phyloP scores from a whole-genome alignment of 2,113 vertebrate genomes.

The Malurus elegans region DNA sequence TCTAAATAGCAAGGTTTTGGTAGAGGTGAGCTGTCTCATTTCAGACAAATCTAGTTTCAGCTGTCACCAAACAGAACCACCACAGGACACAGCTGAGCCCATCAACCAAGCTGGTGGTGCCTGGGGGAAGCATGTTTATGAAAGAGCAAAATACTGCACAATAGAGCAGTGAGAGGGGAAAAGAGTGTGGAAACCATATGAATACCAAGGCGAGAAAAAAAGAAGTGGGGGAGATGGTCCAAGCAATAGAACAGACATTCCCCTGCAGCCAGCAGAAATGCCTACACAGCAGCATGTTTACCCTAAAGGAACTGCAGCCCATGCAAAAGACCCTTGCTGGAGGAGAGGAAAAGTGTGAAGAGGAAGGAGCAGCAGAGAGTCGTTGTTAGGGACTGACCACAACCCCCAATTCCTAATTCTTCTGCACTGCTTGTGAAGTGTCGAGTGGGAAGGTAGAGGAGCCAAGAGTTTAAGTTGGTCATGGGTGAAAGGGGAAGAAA shows the following conservation, averaged over 20 bases:
- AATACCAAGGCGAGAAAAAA: background rate
- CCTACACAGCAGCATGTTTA: background rate
- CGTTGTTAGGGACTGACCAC: background rate
- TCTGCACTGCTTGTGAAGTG: rapidly evolving
- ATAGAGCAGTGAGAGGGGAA: background rate
- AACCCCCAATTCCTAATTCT: too few species aligned
- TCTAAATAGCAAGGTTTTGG: background rate
- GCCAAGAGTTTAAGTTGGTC: background rate
- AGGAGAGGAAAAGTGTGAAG: background rate
- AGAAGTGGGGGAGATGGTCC: background rate
- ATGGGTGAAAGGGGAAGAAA: background rate
- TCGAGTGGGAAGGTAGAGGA: background rate
- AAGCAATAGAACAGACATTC: background rate
- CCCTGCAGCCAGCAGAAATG: background rate
- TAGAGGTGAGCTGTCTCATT: rapidly evolving
- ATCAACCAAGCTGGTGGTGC: background rate
- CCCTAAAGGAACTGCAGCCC: background rate
- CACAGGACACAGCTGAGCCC: background rate
- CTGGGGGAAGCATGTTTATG: background rate
- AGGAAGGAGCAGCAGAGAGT: rapidly evolving
- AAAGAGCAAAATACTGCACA: background rate
- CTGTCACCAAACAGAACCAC: background rate
- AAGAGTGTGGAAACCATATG: background rate
- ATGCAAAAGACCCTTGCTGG: background rate
- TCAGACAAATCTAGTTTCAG: background rate